Evolutionary conservation across 2,113 vertebrate genomes (phyloP), one percentile per base, ranked within the genome.

Genomic region (Paracanthobrama guichenoti): DNA sequence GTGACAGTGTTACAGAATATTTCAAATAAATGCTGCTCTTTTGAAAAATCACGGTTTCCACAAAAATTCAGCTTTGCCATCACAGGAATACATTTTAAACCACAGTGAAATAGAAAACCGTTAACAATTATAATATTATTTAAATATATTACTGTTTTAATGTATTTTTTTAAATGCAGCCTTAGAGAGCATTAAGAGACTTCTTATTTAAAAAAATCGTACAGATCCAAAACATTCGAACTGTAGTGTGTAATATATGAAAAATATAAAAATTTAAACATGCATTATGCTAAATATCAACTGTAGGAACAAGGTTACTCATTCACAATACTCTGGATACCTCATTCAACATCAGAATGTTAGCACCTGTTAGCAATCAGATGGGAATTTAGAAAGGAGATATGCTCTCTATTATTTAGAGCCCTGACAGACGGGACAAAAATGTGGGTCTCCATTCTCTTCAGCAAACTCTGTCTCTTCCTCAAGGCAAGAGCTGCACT

Each of bases 401-500:
- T 46, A 72, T 46, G 14, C 22, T 24, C 22, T 44, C 22, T 73
- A 73, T 46, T 73, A 73, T 73, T 46, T 73, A 73, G n/a, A 73
- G 69, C 5, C 12, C n/a, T 46, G 42, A 26, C 69, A 73, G 69
- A 73, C 1, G 42, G 42, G 42, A 24, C 69, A 72, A 24, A 46
- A 46, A 73, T 55, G 74, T 76, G 26, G 48, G 74, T 55, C 74
- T 76, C 16, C 22, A 78, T 60, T 78, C 31, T 46, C 69, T 72
- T 73, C 69, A 46, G 42, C 31, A 60, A 78, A 78, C 75, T 59
- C 6, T 20, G 46, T 76, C 16, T 76, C 55, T 60, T 78, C 75
- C 75, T 78, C 22, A 60, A 78, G 75, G 75, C 53, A 60, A 78
- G 35, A 60, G 11, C 55, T 78, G 31, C 55, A 78, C n/a, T 62